phyloP scores from a whole-genome alignment of 2,888 invertebrate genomes.

The Cephus runcator region DNA sequence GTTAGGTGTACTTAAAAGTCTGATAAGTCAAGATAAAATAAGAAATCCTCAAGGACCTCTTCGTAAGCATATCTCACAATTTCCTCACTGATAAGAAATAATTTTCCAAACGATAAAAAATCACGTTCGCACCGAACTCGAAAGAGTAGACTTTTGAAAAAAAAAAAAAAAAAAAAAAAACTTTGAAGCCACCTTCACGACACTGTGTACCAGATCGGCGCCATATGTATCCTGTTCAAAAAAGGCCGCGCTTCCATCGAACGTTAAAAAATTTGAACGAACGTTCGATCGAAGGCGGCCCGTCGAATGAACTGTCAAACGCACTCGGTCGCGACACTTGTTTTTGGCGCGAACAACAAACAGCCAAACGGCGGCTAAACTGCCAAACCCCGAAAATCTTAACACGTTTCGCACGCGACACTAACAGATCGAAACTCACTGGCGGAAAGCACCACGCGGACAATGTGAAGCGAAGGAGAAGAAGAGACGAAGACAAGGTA shows the following conservation, averaged over 20 bases:
- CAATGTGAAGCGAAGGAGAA: neutral
- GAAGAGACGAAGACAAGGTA: no score
- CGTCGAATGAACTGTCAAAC: slow-evolving; percentile 29
- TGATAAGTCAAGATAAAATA: no score
- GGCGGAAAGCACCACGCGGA: neutral
- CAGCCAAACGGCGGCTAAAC: neutral
- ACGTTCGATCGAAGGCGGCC: slow-evolving; percentile 49
- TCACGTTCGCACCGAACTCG: no score
- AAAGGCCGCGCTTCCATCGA: slow-evolving; percentile 51
- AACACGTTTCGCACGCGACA: slow-evolving; percentile 15
- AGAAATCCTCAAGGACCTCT: no score
- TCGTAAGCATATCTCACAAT: no score
- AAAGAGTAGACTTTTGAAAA: neutral
- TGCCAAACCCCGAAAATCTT: slow-evolving; percentile 10
- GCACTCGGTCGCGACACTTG: neutral
- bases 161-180: neutral
- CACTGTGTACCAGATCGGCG: slow-evolving; percentile 14
- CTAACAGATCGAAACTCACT: neutral
- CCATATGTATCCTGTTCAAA: slow-evolving; percentile 50
- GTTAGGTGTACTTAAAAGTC: no score
- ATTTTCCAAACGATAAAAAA: no score
- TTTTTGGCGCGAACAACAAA: neutral
- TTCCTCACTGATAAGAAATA: no score
- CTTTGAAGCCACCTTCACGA: slow-evolving; percentile 16
- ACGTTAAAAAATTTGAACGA: slow-evolving; percentile 7